These are phyloP conservation scores for Rhopalosiphum maidis DNA, from an alignment of 1,140 invertebrate species.

Conservation along the genomic window DNA sequence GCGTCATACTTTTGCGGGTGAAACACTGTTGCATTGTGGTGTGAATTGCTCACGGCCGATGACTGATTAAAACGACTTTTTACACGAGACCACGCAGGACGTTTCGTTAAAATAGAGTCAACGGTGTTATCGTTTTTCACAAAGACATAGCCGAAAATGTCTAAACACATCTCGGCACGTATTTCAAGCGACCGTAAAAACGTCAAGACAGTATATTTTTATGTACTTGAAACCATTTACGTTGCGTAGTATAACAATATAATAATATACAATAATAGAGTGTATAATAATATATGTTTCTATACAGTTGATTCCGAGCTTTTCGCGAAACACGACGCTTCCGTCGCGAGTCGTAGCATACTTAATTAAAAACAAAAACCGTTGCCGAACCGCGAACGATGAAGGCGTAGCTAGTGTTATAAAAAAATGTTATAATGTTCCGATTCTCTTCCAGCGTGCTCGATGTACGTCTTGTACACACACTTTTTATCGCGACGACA, in stretches of 20 bases:
- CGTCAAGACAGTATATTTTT: neutral
- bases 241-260: neutral
- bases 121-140: neutral
- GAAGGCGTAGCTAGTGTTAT: neutral
- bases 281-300: neutral
- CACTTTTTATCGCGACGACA: neutral
- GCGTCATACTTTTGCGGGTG: neutral
- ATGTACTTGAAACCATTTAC: neutral
- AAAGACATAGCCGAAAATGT: neutral
- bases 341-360: neutral
- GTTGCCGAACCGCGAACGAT: neutral
- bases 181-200: neutral
- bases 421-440: neutral
- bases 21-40: neutral
- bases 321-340: neutral
- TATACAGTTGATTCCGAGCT: neutral
- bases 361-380: constrained; percentile 24
- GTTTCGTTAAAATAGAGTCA: neutral
- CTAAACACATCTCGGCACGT: neutral
- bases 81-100: neutral
- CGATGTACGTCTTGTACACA: neutral
- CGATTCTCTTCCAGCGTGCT: neutral
- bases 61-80: neutral
- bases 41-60: neutral
- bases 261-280: neutral